Base-by-base conservation (phyloP, 2,888 invertebrate genomes). In the Timema podura region DNA sequence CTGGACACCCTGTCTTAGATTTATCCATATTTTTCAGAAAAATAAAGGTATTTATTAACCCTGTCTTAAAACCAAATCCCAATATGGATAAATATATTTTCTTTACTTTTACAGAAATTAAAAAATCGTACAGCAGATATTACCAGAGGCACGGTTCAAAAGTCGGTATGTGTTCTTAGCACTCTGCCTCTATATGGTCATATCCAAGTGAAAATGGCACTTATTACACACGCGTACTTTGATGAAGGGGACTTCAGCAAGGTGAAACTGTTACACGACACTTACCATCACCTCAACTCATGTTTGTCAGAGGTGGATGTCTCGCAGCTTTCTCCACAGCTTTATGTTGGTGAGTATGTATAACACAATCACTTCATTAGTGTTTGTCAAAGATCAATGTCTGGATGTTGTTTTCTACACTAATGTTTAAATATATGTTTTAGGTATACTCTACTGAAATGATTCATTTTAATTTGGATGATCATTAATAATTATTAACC, bases 221-320 rank as follows among this genome's bases (percentile, higher is more conserved):
- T 98, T 9, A 98, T 99, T 72, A 98, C 98, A 0, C 91, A 96
- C 79, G 97, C 97, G 0, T 99, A 98, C 84, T 99, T 99, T 81
- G 90, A 96, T 70, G 96, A 97, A 80, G 94, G 93, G 30, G 95
- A 96, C 82, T 96, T 96, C 79, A 91, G 92, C 74, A 91, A 93
- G 82, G 92, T 93, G 5, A 90, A 92, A 13, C 85, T 95, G 54
- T 83, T 98, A 70, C 91, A 95, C 78, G 95, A 98, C 79, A 96
- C 97, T 65, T 98, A 90, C 82, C 89, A 91, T 76, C 96, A 96
- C 82, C 85, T 98, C 64, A 96, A 96, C 81, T 89, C 91, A 71
- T 96, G 96, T 78, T 87, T 95, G 75, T 83, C 85, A 8, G 82
- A 82, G 72, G 77, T 83, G 67, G 77, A 84, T 46, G 80, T 81